Percentiles rank a stretch among this genome's conserved stretches.
phyloP scores from a whole-genome alignment of 1,140 invertebrate genomes.

The Matsumurasca onukii region DNA sequence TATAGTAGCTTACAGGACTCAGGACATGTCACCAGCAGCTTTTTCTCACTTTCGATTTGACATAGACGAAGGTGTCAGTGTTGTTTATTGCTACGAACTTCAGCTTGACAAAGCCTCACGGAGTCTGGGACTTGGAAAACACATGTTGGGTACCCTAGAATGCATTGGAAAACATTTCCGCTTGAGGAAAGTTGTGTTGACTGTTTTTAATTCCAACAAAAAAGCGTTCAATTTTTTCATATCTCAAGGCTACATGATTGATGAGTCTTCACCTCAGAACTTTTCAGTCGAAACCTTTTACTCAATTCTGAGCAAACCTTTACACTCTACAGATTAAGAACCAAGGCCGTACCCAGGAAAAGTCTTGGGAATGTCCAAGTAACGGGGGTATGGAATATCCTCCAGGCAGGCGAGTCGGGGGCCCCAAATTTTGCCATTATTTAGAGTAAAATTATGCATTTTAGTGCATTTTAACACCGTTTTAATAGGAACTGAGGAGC shows the following conservation, averaged over 20 bases:
- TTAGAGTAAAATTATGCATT: not conserved
- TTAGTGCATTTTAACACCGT: not conserved
- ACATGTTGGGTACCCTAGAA: slow-evolving; percentile 76
- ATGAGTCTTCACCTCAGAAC: slow-evolving; percentile 39
- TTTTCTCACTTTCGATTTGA: slow-evolving; percentile 83
- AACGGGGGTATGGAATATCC: too few relatives aligned
- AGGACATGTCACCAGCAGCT: slow-evolving; percentile 58
- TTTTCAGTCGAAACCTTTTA: slow-evolving; percentile 35
- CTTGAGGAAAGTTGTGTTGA: slow-evolving; percentile 80
- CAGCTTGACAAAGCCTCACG: slow-evolving; percentile 66
- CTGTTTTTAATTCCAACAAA: slow-evolving; percentile 74
- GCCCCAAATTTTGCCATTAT: not conserved
- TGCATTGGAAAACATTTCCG: slow-evolving; percentile 68
- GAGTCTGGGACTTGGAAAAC: slow-evolving; percentile 75
- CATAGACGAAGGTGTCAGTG: slow-evolving; percentile 71
- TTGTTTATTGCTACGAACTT: slow-evolving; percentile 85
- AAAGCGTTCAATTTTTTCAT: slow-evolving; percentile 66
- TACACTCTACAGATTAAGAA: too few relatives aligned
- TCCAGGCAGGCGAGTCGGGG: not conserved
- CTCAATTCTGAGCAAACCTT: slow-evolving; percentile 36
- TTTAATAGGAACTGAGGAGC: not conserved
- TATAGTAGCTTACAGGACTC: slow-evolving; percentile 54
- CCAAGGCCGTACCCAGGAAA: slow-evolving; percentile 28
- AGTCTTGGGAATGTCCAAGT: not conserved
- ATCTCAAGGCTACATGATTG: slow-evolving; percentile 39